These are phyloP conservation scores for Phocoena sinus DNA, from an alignment of 2,113 vertebrate species.

Conservation along the genomic window DNA sequence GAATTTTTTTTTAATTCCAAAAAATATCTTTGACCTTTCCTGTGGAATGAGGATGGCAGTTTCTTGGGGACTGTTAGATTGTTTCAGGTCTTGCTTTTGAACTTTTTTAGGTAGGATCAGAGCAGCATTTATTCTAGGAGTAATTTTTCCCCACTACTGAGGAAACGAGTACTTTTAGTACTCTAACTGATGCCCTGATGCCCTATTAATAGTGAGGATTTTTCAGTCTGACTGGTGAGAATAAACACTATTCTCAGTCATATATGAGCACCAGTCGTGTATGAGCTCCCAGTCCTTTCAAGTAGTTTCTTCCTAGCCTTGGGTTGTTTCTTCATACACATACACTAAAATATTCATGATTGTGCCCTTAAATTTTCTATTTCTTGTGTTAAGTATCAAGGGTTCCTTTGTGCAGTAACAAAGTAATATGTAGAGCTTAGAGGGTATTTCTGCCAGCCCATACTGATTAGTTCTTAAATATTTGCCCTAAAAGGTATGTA, in stretches of 20 bases:
- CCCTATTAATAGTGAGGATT: neutral
- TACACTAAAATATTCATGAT: neutral
- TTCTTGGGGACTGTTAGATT: neutral
- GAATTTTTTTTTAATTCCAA: neutral
- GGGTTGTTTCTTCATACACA: neutral
- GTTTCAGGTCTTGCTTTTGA: neutral
- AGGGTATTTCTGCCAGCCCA: neutral
- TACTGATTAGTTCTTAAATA: neutral
- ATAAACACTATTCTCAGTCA: neutral
- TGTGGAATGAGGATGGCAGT: neutral
- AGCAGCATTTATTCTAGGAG: neutral
- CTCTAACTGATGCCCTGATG: neutral
- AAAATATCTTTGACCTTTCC: neutral
- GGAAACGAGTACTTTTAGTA: neutral
- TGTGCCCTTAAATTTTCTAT: neutral
- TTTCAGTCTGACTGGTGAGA: neutral
- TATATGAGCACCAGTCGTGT: neutral
- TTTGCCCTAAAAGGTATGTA: neutral
- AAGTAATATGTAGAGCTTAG: neutral
- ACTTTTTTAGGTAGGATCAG: neutral
- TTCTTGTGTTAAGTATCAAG: neutral
- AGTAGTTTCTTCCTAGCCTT: neutral
- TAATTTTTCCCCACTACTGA: neutral
- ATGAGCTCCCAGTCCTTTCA: neutral
- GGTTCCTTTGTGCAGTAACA: neutral